Conservation (phyloP, 2,888 invertebrate species). For the Apotomis turbidana region DNA sequence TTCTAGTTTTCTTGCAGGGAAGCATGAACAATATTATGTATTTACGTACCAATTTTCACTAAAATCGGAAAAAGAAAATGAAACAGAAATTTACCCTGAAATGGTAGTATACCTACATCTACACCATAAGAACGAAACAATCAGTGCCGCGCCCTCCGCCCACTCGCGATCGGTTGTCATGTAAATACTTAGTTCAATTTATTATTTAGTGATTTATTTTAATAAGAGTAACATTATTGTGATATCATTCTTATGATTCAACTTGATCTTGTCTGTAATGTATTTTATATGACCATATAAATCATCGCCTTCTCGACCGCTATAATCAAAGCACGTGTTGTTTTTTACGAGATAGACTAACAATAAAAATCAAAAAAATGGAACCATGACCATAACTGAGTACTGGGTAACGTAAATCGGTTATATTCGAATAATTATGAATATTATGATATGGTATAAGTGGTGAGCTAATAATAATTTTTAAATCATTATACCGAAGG, state of each 20-base stretch:
- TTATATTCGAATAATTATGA: neutral
- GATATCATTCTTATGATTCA: too few relatives aligned
- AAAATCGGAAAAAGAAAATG: too few relatives aligned
- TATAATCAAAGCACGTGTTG: neutral
- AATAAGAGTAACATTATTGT: neutral
- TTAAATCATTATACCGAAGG: neutral
- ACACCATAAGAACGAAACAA: neutral
- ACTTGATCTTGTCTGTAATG: neutral
- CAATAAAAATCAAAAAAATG: neutral
- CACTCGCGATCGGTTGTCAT: slow-evolving; percentile 43
- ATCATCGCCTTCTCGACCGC: neutral
- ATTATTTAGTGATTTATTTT: slow-evolving; percentile 54
- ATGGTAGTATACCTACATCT: too few relatives aligned
- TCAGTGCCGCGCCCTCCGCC: neutral
- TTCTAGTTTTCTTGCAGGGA: too few relatives aligned
- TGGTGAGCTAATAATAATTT: neutral
- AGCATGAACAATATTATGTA: too few relatives aligned
- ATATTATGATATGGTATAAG: neutral
- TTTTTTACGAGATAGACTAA: neutral
- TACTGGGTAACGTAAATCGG: too few relatives aligned
- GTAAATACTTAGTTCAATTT: slow-evolving; percentile 79
- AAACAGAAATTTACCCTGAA: too few relatives aligned
- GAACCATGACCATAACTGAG: neutral
- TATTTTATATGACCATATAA: neutral
- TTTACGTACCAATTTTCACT: too few relatives aligned